phyloP scores from a whole-genome alignment of 1,140 invertebrate species.

The Zophobas atratus region DNA sequence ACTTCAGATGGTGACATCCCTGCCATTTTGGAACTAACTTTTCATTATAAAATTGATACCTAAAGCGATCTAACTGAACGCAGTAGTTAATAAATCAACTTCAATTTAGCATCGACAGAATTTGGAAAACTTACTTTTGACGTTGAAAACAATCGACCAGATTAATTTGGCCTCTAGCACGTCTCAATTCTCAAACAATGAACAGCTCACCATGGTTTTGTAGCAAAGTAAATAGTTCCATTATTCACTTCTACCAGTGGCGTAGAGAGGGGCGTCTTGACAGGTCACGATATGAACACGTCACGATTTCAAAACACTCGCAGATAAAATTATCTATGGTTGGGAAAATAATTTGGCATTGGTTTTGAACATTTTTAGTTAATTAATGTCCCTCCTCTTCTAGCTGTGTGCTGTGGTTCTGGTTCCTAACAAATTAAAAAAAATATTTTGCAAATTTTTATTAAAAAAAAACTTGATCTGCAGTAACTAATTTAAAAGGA shows the following conservation, averaged over 20 bases:
- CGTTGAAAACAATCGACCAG: slow-evolving; percentile 34
- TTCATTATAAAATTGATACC: slow-evolving; percentile 37
- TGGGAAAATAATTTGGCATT: no score
- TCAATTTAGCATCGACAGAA: slow-evolving; percentile 20
- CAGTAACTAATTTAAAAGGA: no score
- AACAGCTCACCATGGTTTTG: slow-evolving; percentile 31
- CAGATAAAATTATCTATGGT: no score
- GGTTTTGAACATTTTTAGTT: no score
- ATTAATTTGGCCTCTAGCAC: slow-evolving; percentile 1
- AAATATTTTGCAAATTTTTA: no score
- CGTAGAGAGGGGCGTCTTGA: neutral
- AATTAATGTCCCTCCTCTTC: no score
- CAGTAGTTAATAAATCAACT: slow-evolving; percentile 7
- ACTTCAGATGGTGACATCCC: slow-evolving; percentile 67
- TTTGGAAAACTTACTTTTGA: slow-evolving; percentile 33
- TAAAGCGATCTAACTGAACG: slow-evolving; percentile 16
- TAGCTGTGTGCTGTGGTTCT: no score
- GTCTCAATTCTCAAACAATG: slow-evolving; percentile 27
- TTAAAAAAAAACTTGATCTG: no score
- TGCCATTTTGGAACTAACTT: slow-evolving; percentile 60
- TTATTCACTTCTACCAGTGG: slow-evolving; percentile 17
- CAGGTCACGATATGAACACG: no score
- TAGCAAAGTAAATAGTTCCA: slow-evolving; percentile 40
- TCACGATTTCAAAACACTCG: no score
- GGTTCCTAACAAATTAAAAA: no score